Percentiles rank a stretch among this genome's conserved stretches.
Conservation (phyloP, 2,113 vertebrate genomes). For the Nesogale talazaci region DNA sequence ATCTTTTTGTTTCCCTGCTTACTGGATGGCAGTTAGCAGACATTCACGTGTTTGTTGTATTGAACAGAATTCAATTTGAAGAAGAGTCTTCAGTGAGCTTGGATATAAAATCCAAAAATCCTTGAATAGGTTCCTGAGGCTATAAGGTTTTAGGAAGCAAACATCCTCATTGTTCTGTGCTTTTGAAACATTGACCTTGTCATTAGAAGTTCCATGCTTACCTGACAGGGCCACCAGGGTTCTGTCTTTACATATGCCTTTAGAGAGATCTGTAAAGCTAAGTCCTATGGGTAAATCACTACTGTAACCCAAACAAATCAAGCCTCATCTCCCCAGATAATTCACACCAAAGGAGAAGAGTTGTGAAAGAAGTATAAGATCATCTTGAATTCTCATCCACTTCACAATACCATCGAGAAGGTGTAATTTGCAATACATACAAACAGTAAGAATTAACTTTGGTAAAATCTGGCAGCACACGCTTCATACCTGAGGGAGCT, state of each 20-base stretch:
- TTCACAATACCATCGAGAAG: constrained; percentile 17
- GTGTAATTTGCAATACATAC: background rate
- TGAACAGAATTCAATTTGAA: constrained; percentile 21
- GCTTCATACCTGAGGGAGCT: constrained; percentile 92
- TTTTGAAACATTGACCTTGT: too few relatives aligned
- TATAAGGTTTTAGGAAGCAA: too few relatives aligned
- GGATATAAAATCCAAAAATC: background rate
- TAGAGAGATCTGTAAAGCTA: constrained; percentile 9
- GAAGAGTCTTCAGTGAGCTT: background rate
- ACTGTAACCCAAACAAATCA: background rate
- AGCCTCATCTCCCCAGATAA: background rate
- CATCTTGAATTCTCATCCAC: background rate
- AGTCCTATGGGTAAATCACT: background rate
- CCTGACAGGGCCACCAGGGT: too few relatives aligned
- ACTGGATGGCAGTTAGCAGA: background rate
- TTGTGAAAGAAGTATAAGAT: background rate
- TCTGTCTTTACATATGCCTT: background rate
- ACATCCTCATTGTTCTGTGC: too few relatives aligned
- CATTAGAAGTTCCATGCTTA: too few relatives aligned
- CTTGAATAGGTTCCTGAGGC: too few relatives aligned
- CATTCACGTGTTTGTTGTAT: background rate
- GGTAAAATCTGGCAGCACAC: background rate
- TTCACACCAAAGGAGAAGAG: background rate
- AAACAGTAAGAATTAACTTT: background rate
- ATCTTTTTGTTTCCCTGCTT: background rate